Evolutionary conservation across 2,797 vertebrate genomes (phyloP).

Genomic region (Microctenopoma steveboyesi): DNA sequence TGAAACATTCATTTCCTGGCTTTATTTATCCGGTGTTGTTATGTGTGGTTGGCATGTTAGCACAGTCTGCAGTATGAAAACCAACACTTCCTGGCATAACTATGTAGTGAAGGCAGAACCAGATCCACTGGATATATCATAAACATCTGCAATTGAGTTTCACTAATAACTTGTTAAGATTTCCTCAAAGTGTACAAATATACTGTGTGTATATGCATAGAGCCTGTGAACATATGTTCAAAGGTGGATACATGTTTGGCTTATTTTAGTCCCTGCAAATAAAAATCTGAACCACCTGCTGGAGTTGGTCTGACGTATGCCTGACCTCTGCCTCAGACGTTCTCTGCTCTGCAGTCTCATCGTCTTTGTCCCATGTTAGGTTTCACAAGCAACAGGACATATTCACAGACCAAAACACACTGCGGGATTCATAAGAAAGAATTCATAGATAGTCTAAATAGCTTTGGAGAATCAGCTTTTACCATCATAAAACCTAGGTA

Average conservation of each 20-base stretch:
- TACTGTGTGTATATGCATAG: neutral
- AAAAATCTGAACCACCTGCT: slow-evolving; percentile 41
- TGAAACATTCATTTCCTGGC: too few relatives aligned
- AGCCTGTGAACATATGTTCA: neutral
- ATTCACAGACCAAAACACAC: slow-evolving; percentile 12
- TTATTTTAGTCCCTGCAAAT: neutral
- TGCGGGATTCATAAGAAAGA: neutral
- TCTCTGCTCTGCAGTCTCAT: slow-evolving; percentile 6
- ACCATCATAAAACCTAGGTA: neutral
- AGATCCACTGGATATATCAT: neutral
- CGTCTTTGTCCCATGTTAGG: slow-evolving; percentile 26
- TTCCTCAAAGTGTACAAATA: neutral
- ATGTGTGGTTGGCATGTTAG: neutral
- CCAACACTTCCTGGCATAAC: neutral
- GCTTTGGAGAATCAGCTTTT: neutral
- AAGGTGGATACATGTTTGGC: neutral
- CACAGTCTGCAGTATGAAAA: slow-evolving; percentile 17
- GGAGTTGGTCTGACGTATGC: slow-evolving; percentile 17
- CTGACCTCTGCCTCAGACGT: slow-evolving; percentile 29
- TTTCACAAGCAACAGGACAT: neutral
- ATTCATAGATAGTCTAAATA: rapidly evolving
- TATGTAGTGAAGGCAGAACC: neutral
- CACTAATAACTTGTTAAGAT: too few relatives aligned
- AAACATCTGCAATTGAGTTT: neutral
- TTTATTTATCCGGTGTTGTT: neutral